Base-by-base conservation (phyloP, 2,888 invertebrate genomes). In the Tromatobia lineatoria region DNA sequence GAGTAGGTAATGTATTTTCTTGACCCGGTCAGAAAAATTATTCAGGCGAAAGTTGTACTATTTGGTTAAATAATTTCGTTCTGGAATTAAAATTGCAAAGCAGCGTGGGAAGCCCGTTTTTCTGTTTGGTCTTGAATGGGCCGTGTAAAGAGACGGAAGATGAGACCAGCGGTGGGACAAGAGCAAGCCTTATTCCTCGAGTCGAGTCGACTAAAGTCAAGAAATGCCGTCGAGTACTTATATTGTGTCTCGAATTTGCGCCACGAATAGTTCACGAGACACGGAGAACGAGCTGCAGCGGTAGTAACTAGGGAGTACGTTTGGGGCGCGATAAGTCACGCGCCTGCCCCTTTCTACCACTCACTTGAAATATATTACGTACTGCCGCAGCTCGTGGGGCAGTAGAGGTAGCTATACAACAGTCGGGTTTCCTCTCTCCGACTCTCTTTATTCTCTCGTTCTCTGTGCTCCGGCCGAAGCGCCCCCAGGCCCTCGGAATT, bases 291-390 rank as follows among this genome's bases (percentile, higher is more conserved):
- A 50, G 79, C 57, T 82, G 61, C 25, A 59, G 83, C 59, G 71
- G 38, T 76, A 73, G 80, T 83, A 83, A 83, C 79, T 76, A 82
- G 82, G 82, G 59, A 80, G 57, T 77, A 80, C 83, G 77, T 73
- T 80, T 52, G 76, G 76, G 76, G 76, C 76, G 83, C 80, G 83
- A 80, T 83, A 83, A 83, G 83, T 83, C 83, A 83, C 82, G 82
- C 78, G 83, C 84, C 82, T 84, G 77, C 69, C 79, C 71, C 70
- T 75, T 66, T 71, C 74, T 38, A 73, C 67, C 59, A 71, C 74
- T 64, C 34, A 47, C 61, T 74, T 47, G 74, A 50, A 74, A 74
- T 74, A 74, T 74, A 74, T 74, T 74, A 64, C 64, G 61, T 64
- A 38, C 38, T 57, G 20, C 47, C 59, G 25, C 59, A 45, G 57